Conservation (phyloP, 1,140 invertebrate species). For the Melitaea cinxia region DNA sequence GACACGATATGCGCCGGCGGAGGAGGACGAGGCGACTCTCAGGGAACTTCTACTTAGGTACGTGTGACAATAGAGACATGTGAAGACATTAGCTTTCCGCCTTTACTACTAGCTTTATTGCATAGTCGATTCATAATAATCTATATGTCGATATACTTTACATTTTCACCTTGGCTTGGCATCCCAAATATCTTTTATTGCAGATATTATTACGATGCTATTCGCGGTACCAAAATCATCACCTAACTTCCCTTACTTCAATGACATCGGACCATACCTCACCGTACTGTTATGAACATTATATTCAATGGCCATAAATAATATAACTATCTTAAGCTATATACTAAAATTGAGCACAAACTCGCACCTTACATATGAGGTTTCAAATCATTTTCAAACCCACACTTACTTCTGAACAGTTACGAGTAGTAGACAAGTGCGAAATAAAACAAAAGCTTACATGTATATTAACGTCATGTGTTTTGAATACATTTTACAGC, state of each 20-base stretch:
- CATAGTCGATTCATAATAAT: conserved; percentile 64
- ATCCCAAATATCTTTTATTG: conserved; percentile 75
- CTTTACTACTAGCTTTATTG: conserved; percentile 72
- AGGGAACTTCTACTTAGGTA: conserved; percentile 94
- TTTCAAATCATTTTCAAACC: conserved; percentile 38
- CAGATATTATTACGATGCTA: conserved; percentile 69
- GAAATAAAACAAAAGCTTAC: conserved; percentile 46
- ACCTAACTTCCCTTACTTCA: conserved; percentile 58
- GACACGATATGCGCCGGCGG: conserved; percentile 84
- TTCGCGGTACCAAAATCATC: conserved; percentile 57
- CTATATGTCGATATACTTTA: conserved; percentile 71
- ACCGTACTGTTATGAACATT: conserved; percentile 60
- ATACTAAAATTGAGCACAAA: conserved; percentile 43
- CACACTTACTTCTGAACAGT: conserved; percentile 37
- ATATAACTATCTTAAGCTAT: conserved; percentile 39
- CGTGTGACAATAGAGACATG: conserved; percentile 73
- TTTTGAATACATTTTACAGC: conserved; percentile 34
- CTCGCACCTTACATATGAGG: conserved; percentile 42
- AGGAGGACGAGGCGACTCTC: conserved; percentile 92
- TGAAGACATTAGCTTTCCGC: conserved; percentile 69
- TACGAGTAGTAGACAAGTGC: conserved; percentile 20
- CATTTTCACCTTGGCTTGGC: conserved; percentile 73
- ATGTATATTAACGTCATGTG: conserved; percentile 64
- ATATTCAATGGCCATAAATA: conserved; percentile 70
- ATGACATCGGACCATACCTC: conserved; percentile 65